phyloP scores from a whole-genome alignment of 1,140 invertebrate species.

The Platorchestia sp. region DNA sequence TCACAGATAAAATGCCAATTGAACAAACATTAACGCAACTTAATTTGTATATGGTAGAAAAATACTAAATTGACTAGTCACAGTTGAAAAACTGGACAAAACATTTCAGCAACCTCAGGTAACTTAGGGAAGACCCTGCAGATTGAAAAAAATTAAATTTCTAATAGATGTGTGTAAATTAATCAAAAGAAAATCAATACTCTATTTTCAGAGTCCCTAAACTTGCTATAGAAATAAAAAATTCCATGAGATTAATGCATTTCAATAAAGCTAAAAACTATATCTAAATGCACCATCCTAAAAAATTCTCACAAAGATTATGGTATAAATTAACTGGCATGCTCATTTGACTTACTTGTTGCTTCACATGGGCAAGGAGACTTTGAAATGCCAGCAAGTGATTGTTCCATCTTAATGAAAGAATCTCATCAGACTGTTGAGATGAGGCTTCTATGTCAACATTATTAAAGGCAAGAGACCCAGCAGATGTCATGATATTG shows the following conservation, averaged over 20 bases:
- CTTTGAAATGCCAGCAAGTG: slow-evolving; percentile 15
- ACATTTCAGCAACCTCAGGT: not conserved
- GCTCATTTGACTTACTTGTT: not conserved
- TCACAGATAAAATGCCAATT: too few species aligned
- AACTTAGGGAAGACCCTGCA: not conserved
- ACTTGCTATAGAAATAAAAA: too few species aligned
- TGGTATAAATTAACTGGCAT: not conserved
- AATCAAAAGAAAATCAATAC: too few species aligned
- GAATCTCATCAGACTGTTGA: slow-evolving; percentile 33
- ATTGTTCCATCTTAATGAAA: slow-evolving; percentile 9
- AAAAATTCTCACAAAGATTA: not conserved
- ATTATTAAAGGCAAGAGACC: not conserved
- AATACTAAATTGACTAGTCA: too few species aligned
- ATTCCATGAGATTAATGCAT: too few species aligned
- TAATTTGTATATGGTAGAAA: too few species aligned
- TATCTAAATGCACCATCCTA: not conserved
- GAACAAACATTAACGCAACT: too few species aligned
- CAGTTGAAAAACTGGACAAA: not conserved
- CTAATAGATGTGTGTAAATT: too few species aligned
- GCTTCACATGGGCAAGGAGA: slow-evolving; percentile 13
- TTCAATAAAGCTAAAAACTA: too few species aligned
- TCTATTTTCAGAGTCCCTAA: too few species aligned
- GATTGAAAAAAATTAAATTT: too few species aligned
- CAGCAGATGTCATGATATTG: not conserved
- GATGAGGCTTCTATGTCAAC: slow-evolving; percentile 5